Evolutionary conservation across 2,888 invertebrate genomes (phyloP), one percentile per base, ranked within the genome.

Genomic region (Carabus problematicus): DNA sequence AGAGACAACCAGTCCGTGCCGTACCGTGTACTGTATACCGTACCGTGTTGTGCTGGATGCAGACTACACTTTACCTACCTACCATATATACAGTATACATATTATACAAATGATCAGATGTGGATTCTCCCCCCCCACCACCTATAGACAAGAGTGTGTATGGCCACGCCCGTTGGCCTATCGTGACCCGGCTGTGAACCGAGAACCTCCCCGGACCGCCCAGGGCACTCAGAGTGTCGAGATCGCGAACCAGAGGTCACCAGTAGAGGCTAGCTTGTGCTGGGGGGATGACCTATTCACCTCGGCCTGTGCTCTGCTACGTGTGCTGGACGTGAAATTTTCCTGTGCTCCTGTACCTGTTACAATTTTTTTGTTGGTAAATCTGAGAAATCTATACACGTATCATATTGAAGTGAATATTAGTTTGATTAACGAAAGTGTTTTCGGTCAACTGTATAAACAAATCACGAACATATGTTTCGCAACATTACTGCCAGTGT

Each of bases 251-350:
- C 79, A 82, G 82, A 82, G 82, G 82, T 82, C 82, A 82, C 82
- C 79, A 82, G 82, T 82, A 82, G 82, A 82, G 82, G 81, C 82
- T 81, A 81, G 82, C 82, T 81, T 80, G 81, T 81, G 80, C 81
- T 79, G 80, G 79, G 80, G 81, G 82, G 78, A 81, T 81, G 82
- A 82, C 82, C 82, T 82, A 82, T 82, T 69, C 82, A 82, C 82
- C 82, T 82, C 79, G 76, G 77, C 69, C 62, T 45, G 76, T 77
- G 78, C 75, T 76, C 76, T 74, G 76, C 75, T 77, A 77, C 77
- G 77, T 77, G 76, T 76, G 56, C 45, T 58, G 55, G 61, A 69
- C 62, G 69, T 69, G 69, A 69, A 67, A 67, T 60, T 60, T 59
- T 52, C 42, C 52, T 60, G 54, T 42, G 67, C 60, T 60, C 42